Evolutionary conservation across 2,113 vertebrate genomes (phyloP).

Genomic region (Sigmodon hispidus): DNA sequence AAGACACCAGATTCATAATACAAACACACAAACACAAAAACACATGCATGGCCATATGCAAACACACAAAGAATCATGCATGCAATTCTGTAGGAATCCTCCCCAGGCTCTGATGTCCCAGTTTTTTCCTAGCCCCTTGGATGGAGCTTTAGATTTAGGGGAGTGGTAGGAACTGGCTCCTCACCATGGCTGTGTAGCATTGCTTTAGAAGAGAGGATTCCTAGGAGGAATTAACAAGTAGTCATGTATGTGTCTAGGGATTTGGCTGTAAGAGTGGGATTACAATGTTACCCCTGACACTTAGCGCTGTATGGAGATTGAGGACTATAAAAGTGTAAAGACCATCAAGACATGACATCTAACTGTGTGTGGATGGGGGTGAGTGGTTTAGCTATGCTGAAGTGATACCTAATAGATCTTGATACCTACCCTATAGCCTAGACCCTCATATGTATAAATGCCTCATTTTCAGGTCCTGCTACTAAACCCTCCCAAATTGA

Average conservation of each 20-base stretch:
- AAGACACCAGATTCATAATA: background rate
- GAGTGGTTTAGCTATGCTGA: background rate
- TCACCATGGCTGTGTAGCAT: no score
- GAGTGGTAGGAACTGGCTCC: no score
- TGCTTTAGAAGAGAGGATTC: no score
- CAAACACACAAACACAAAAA: background rate
- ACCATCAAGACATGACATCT: background rate
- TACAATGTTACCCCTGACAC: background rate
- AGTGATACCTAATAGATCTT: background rate
- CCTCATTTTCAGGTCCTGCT: no score
- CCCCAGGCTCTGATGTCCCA: no score
- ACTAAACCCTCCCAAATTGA: no score
- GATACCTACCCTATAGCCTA: background rate
- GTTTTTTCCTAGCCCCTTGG: background rate
- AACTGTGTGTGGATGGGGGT: background rate
- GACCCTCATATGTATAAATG: no score
- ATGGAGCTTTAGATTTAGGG: background rate
- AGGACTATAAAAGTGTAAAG: background rate
- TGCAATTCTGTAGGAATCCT: background rate
- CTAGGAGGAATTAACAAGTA: background rate
- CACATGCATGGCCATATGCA: background rate
- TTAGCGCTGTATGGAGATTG: background rate
- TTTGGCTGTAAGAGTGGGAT: background rate
- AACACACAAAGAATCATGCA: background rate
- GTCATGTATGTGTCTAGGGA: background rate